Evolutionary conservation across 2,888 invertebrate genomes (phyloP).

Genomic region (Lasioglossum vierecki): DNA sequence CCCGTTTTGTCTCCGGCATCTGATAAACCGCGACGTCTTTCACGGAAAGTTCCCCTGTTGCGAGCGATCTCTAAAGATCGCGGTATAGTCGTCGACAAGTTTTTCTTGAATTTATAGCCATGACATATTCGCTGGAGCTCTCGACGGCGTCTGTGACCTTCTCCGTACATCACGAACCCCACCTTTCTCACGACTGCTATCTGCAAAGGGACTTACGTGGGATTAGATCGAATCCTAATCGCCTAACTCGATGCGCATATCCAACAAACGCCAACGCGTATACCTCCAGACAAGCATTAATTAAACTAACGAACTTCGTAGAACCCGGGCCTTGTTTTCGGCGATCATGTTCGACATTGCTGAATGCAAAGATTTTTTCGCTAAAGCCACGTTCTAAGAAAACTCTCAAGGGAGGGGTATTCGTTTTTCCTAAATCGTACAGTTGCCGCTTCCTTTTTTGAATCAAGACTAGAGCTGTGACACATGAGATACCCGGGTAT

Average conservation of each 20-base stretch:
- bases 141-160: slow-evolving; percentile 22
- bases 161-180: background rate
- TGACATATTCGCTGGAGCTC: slow-evolving; percentile 5
- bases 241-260: slow-evolving; percentile 11
- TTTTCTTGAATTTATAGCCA: slow-evolving; percentile 31
- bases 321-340: slow-evolving; percentile 22
- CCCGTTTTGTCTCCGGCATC: slow-evolving; percentile 1
- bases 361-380: background rate
- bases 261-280: background rate
- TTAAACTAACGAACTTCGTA: slow-evolving; percentile 53
- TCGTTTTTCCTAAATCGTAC: too few species aligned
- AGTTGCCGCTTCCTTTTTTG: too few species aligned
- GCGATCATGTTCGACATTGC: background rate
- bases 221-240: slow-evolving; percentile 44
- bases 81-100: background rate
- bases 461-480: too few species aligned
- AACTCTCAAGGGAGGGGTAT: too few species aligned
- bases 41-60: background rate
- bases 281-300: slow-evolving; percentile 24
- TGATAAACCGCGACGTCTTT: background rate
- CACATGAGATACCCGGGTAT: too few species aligned
- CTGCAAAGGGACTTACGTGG: slow-evolving; percentile 33
- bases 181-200: slow-evolving; percentile 39
- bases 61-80: background rate
- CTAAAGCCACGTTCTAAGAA: too few species aligned